Conservation (phyloP, 2,888 invertebrate species). For the Hirtodrosophila alboralis region DNA sequence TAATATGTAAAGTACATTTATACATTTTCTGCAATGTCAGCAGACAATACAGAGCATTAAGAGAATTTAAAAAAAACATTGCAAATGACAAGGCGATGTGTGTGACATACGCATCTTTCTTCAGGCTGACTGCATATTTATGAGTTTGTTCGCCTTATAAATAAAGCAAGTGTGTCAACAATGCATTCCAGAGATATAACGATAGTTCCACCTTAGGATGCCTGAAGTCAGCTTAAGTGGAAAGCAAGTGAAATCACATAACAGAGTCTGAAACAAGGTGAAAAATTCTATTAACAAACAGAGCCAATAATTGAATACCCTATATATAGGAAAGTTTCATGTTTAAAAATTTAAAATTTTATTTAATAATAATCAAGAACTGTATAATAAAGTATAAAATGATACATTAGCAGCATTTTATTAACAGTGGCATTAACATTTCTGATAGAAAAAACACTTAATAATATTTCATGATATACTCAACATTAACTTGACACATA, state of each 20-base stretch:
- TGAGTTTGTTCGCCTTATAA: constrained; percentile 63
- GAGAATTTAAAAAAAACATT: constrained; percentile 26
- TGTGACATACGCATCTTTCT: constrained; percentile 50
- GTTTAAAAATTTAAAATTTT: too few relatives aligned
- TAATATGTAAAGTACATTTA: constrained; percentile 21
- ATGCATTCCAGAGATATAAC: constrained; percentile 57
- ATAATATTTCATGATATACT: too few relatives aligned
- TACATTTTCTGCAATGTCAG: constrained; percentile 61
- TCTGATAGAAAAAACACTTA: too few relatives aligned
- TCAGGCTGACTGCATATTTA: constrained; percentile 65
- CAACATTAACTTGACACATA: too few relatives aligned
- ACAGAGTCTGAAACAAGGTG: constrained; percentile 29
- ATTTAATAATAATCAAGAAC: too few relatives aligned
- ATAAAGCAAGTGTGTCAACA: constrained; percentile 76
- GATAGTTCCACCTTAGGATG: constrained; percentile 19
- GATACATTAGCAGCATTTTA: too few relatives aligned
- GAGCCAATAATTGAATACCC: constrained; percentile 20
- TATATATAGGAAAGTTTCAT: too few relatives aligned
- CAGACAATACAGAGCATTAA: constrained; percentile 32
- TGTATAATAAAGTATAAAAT: too few relatives aligned
- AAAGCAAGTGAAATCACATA: constrained; percentile 39
- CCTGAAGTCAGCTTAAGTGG: constrained; percentile 41
- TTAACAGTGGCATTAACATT: too few relatives aligned
- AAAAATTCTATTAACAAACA: constrained; percentile 5
- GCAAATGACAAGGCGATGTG: constrained; percentile 18